Conservation (phyloP, 2,888 invertebrate genomes). For the Nasonovia ribisnigri region DNA sequence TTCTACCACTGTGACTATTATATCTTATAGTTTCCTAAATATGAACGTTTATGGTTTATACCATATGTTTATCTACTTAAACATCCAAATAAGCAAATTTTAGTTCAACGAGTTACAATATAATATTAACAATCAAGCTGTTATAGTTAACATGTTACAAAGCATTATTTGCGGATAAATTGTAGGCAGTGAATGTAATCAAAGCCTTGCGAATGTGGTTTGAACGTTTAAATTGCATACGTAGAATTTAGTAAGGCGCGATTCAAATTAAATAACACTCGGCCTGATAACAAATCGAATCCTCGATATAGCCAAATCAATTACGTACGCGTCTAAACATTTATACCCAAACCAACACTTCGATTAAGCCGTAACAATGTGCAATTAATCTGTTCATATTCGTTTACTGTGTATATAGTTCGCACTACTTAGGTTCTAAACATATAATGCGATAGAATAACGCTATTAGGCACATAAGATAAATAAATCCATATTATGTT, state of each 20-base stretch:
- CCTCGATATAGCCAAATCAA: slow-evolving; percentile 1
- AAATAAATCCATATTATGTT: background rate
- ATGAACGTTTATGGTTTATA: too few relatives aligned
- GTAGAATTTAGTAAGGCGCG: slow-evolving; percentile 20
- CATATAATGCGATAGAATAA: background rate
- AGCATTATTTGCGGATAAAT: background rate
- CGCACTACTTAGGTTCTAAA: background rate
- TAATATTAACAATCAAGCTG: background rate
- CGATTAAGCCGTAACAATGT: slow-evolving; percentile 21
- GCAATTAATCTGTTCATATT: slow-evolving; percentile 25
- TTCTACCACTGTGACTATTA: too few relatives aligned
- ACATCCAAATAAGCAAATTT: too few relatives aligned
- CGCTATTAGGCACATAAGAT: background rate
- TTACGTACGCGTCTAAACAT: slow-evolving; percentile 43
- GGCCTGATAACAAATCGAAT: slow-evolving; percentile 13
- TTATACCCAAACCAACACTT: background rate
- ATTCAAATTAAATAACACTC: slow-evolving; percentile 37
- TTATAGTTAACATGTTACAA: background rate
- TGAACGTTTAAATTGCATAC: slow-evolving; percentile 17
- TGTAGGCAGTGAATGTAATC: background rate
- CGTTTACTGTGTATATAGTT: background rate
- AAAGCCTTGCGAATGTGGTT: slow-evolving; percentile 1
- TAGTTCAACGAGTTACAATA: too few relatives aligned
- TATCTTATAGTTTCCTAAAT: too few relatives aligned
- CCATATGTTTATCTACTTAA: too few relatives aligned